Percentiles rank a stretch among this genome's conserved stretches.
phyloP scores from a whole-genome alignment of 2,888 invertebrate genomes.

The Tanytarsus gracilentus region DNA sequence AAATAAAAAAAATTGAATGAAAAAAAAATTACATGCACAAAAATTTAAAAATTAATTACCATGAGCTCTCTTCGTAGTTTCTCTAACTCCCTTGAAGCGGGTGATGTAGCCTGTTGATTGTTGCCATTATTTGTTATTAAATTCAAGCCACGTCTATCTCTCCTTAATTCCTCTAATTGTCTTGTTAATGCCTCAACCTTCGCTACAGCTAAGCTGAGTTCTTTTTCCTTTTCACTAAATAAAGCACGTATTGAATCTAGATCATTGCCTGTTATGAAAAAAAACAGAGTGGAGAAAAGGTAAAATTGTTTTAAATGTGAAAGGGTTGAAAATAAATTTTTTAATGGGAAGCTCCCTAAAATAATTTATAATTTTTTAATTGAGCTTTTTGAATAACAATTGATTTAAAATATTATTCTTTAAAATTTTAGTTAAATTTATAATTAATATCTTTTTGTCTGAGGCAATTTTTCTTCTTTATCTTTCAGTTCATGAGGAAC shows the following conservation, averaged over 20 bases:
- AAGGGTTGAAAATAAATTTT: not conserved
- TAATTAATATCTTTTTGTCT: too few species aligned
- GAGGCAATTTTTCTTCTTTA: too few species aligned
- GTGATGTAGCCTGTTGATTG: slow-evolving; percentile 52
- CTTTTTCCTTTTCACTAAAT: slow-evolving; percentile 97
- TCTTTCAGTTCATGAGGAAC: too few species aligned
- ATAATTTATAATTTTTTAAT: too few species aligned
- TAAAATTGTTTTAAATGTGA: not conserved
- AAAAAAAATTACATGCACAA: not conserved
- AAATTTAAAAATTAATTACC: slow-evolving; percentile 49
- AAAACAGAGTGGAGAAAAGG: not conserved
- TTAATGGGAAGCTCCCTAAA: not conserved
- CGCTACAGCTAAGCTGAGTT: slow-evolving; percentile 90
- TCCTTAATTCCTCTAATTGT: slow-evolving; percentile 83
- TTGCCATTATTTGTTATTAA: slow-evolving; percentile 34
- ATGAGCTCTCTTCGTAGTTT: slow-evolving; percentile 85
- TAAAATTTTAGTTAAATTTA: too few species aligned
- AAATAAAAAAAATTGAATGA: not conserved
- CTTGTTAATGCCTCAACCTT: slow-evolving; percentile 93
- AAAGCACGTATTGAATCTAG: slow-evolving; percentile 91
- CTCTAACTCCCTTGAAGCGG: slow-evolving; percentile 81
- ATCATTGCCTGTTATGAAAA: slow-evolving; percentile 68
- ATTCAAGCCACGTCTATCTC: slow-evolving; percentile 53
- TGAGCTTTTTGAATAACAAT: too few species aligned
- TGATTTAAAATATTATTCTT: too few species aligned